Conservation (phyloP, 35 echinoderm and acorn worm species). For the Patiria miniata region DNA sequence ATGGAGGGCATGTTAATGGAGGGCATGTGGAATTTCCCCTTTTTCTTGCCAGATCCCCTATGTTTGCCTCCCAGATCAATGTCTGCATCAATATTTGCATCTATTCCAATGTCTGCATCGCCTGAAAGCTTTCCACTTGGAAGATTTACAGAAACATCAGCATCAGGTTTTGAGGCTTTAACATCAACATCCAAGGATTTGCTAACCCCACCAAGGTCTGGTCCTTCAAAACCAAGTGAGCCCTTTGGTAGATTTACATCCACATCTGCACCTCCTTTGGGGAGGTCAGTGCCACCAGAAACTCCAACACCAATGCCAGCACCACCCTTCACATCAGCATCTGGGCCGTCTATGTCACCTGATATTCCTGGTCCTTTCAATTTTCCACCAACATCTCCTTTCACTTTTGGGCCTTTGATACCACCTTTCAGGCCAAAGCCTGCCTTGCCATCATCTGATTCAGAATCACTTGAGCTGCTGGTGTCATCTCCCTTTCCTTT, state of each 20-base stretch:
- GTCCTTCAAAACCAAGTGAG: background rate
- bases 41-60: slow-evolving; percentile 19
- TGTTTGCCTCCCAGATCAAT: slow-evolving; percentile 13
- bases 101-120: slow-evolving; percentile 21
- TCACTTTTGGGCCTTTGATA: slow-evolving; percentile 41
- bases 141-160: slow-evolving; percentile 49
- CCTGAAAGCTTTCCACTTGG: slow-evolving; percentile 33
- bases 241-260: slow-evolving; percentile 44
- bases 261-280: slow-evolving; percentile 35
- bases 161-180: slow-evolving; percentile 38
- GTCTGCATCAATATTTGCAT: slow-evolving; percentile 42
- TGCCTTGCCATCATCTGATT: slow-evolving; percentile 43
- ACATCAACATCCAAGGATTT: slow-evolving; percentile 48
- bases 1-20: slow-evolving; percentile 34
- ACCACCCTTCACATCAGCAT: slow-evolving; percentile 32
- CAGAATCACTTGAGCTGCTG: slow-evolving; percentile 27
- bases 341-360: slow-evolving; percentile 41
- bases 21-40: slow-evolving; percentile 13
- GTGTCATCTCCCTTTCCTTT: background rate
- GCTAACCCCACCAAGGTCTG: slow-evolving; percentile 18
- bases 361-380: slow-evolving; percentile 44
- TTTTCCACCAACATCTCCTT: slow-evolving; percentile 51
- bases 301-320: slow-evolving; percentile 47
- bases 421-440: slow-evolving; percentile 34
- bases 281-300: slow-evolving; percentile 16